Conservation (phyloP, 2,797 vertebrate genomes). For the Xenentodon cancila region DNA sequence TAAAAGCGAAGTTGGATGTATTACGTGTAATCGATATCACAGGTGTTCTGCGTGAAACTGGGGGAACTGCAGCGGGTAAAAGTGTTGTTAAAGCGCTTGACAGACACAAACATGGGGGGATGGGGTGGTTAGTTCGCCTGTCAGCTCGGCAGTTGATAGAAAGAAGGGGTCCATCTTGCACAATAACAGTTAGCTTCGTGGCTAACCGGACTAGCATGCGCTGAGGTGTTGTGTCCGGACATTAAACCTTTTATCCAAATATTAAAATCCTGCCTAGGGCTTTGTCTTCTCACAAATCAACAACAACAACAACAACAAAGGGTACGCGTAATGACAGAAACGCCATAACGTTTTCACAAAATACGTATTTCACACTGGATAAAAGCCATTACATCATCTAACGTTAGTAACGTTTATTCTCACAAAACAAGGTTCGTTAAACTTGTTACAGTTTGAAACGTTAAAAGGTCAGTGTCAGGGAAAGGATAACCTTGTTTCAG, state of each 20-base stretch:
- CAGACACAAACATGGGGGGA: constrained; percentile 83
- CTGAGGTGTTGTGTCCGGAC: constrained; percentile 42
- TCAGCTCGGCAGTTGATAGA: constrained; percentile 72
- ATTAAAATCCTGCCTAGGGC: constrained; percentile 7
- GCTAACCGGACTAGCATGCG: constrained; percentile 65
- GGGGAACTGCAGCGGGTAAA: constrained; percentile 41
- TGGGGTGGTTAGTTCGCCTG: constrained; percentile 77
- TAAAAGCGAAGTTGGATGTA: not conserved
- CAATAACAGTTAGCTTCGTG: constrained; percentile 77
- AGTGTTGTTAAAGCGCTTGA: constrained; percentile 66
- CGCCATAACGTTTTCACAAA: constrained; percentile 15
- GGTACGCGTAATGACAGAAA: not conserved
- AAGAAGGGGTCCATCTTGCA: constrained; percentile 86
- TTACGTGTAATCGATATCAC: not conserved
- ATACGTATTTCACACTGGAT: constrained; percentile 43
- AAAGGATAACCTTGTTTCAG: not conserved
- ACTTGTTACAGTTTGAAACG: constrained; percentile 23
- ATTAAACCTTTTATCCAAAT: constrained; percentile 14
- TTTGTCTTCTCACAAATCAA: not conserved
- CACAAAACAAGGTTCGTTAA: constrained; percentile 4
- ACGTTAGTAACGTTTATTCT: constrained; percentile 33
- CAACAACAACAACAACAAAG: too few species aligned
- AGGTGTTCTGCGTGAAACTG: constrained; percentile 32
- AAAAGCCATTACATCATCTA: constrained; percentile 72
- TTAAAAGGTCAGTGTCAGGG: constrained; percentile 9